Evolutionary conservation across 2,797 vertebrate species (phyloP), one percentile per base, ranked within the genome.

Genomic region (Serranus cabrilla): DNA sequence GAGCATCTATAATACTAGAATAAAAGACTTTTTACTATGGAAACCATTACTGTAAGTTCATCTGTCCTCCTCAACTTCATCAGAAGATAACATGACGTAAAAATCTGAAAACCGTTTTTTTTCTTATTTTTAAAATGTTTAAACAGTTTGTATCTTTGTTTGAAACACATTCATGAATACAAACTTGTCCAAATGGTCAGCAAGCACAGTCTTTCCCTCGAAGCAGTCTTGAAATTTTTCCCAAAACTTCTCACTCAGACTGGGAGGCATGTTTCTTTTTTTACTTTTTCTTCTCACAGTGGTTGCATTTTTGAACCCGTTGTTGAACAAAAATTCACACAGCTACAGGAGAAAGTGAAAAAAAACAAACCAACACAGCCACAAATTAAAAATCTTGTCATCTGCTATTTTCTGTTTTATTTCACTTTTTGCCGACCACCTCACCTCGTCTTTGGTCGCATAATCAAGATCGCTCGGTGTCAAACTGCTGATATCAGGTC

Each of bases 121-220:
- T 16, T 37, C 50, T 62, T 63, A 34, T 31, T 45, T 61, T 16
- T 37, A n/a, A n/a, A n/a, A 37, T 10, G 49, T 46, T 62, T 34
- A 34, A 47, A n/a, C 27, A 49, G 5, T 57, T 57, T 57, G 37
- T 17, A 37, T 13, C 18, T n/a, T 37, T 37, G 27, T 25, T 11
- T 58, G 8, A 21, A 40, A 66, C 27, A 47, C 13, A 23, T 34
- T 5, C 34, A 76, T 42, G 12, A 56, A 51, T 72, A 85, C 88
- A 49, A 25, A 95, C 95, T 83, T 93, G 46, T 94, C 86, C 21
- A 93, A 5, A 23, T 91, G 42, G 11, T 84, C 21, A 14, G 65
- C 20, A 68, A 92, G 81, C 16, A 70, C 80, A 27, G 3, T 27
- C 7, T 50, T 17, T n/a, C 7, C 52, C 20, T 2, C 39, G 72